phyloP scores from a whole-genome alignment of 2,113 vertebrate genomes.

The Gila orcuttii region DNA sequence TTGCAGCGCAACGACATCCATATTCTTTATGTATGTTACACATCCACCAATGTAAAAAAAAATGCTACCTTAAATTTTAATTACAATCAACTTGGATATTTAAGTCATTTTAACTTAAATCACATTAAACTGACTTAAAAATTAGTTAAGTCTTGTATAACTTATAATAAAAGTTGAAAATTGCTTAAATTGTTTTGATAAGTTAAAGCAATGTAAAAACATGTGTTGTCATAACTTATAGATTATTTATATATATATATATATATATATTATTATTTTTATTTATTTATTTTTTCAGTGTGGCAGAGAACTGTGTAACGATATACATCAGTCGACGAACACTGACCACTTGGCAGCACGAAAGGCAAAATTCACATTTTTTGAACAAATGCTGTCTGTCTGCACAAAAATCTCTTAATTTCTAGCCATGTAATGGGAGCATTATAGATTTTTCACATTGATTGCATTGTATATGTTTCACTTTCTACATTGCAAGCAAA shows the following conservation, averaged over 20 bases:
- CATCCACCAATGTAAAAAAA: background rate
- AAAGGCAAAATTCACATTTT: background rate
- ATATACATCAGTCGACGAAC: background rate
- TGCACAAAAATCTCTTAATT: background rate
- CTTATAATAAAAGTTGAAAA: too few relatives aligned
- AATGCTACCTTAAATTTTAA: too few relatives aligned
- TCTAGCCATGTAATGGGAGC: background rate
- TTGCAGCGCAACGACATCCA: background rate
- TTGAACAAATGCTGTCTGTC: background rate
- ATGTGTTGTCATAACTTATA: too few relatives aligned
- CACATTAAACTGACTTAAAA: too few relatives aligned
- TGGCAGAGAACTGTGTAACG: background rate
- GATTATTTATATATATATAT: too few relatives aligned
- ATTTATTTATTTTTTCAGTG: too few relatives aligned
- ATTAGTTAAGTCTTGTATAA: too few relatives aligned
- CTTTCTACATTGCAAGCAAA: background rate
- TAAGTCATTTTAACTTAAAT: too few relatives aligned
- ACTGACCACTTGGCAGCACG: background rate
- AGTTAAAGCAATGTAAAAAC: too few relatives aligned
- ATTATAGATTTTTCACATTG: constrained; percentile 6
- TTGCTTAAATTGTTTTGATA: too few relatives aligned
- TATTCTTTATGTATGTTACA: background rate
- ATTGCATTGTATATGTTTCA: background rate
- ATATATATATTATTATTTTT: too few relatives aligned
- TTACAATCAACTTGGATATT: too few relatives aligned